Base-by-base conservation (phyloP, 2,113 vertebrate genomes). In the Recurvirostra avosetta region DNA sequence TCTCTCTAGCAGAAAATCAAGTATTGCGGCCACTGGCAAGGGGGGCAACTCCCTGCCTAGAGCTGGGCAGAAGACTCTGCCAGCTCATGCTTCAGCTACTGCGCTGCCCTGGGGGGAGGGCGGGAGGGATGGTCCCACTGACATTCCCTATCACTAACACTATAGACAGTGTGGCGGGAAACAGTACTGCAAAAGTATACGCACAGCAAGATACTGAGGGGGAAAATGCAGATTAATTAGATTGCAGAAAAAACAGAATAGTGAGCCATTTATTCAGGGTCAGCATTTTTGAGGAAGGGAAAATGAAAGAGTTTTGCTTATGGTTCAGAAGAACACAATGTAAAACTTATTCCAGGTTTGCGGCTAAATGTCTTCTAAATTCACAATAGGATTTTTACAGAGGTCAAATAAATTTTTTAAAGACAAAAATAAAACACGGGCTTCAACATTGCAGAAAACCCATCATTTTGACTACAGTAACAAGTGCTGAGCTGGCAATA, bases 81-180 rank as follows among this genome's bases (percentile, higher is more conserved):
- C 45, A 88, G 50, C 75, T 90, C 67, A 27, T 26, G 53, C 63
- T 78, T 63, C 83, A 80, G 45, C 72, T 90, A 45, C 55, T 62
- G 63, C 1, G 5, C 63, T 83, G 71, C 72, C 63, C 50, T 50
- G 10, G 13, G 22, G 47, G 38, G 26, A 47, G 66, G 50, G 50
- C 17, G 1, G 17, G 29, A 62, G 72, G 47, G 61, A 56, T 1
- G 3, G 80, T 25, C 12, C 0, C 17, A 15, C 30, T 52, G 65
- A 79, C 62, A 80, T 71, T 85, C 30, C 49, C 76, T 77, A 71
- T 63, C 0, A 0, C 40, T 65, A 62, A 62, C 0, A 2, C 59
- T 78, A 67, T 52, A 0, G 1, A 74, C 30, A 85, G 47, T 0
- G 0, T 50, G 72, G 41, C 0, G 0, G 61, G 65, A 66, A 86